Evolutionary conservation across 2,797 vertebrate species (phyloP).

Genomic region (Tokudaia tokunoshimensis): DNA sequence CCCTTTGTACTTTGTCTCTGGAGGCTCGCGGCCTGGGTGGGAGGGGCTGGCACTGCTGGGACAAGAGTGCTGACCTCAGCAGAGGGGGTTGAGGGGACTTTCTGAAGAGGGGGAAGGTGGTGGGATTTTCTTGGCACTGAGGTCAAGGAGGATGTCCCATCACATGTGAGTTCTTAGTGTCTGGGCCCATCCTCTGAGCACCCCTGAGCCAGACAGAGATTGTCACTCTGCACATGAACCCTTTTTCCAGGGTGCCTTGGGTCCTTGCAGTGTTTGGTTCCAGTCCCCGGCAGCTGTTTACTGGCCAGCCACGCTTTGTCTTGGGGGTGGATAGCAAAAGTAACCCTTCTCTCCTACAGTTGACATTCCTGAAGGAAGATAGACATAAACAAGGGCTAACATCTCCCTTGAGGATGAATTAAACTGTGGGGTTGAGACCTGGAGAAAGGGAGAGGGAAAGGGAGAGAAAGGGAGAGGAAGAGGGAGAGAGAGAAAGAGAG

Average conservation of each 20-base stretch:
- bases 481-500: background rate
- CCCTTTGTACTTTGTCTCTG: conserved; percentile 77
- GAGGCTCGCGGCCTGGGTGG: background rate
- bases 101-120: background rate
- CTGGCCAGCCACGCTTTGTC: background rate
- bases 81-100: background rate
- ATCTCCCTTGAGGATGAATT: background rate
- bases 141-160: background rate
- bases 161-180: background rate
- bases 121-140: background rate
- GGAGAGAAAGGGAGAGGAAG: background rate
- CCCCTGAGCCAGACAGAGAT: background rate
- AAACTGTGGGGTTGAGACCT: background rate
- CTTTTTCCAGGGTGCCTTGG: background rate
- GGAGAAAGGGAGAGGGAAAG: background rate
- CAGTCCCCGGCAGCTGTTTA: background rate
- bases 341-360: conserved; percentile 22
- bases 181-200: background rate
- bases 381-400: background rate
- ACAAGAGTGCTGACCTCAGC: background rate
- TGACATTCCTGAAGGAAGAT: background rate
- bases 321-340: background rate
- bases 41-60: conserved; percentile 72
- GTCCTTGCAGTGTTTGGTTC: background rate
- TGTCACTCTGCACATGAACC: background rate